Evolutionary conservation across 2,113 vertebrate species (phyloP), one percentile per base, ranked within the genome.

Genomic region (Ageneiosus marmoratus): DNA sequence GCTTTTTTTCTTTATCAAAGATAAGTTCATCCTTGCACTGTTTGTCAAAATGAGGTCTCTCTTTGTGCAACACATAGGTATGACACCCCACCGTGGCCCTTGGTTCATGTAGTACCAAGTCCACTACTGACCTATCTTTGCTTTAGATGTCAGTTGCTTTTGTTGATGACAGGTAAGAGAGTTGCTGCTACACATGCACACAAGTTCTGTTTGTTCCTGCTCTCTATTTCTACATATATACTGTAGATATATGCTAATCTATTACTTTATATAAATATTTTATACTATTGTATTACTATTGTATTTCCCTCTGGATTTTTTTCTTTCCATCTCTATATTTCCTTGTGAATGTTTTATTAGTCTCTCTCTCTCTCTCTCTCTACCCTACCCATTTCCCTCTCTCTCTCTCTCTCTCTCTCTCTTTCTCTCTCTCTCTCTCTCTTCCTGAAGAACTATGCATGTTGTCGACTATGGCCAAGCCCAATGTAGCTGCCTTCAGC

Each of bases 401-500:
- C 63, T 58, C 73, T 22, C 22, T 72, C 72, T 46, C 29, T 27
- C 65, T 60, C 37, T 12, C 20, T 9, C 16, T 15, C 20, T 16
- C 16, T 8, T 29, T 34, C 56, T 15, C 70, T 63, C 20, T 18
- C 63, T 58, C 73, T 22, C 22, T 72, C 72, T 46, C 29, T 27
- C 65, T 60, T 48, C 37, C 72, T 72, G 29, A 56, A 78, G 53
- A 51, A 74, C 77, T 56, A 37, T 46, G 72, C 76, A 63, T 74
- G 55, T 79, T 78, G 29, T 85, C 51, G 79, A 78, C 80, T 56
- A 62, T 69, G 48, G 24, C 60, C 83, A 83, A 82, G 80, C 44
- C 63, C 58, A 90, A 88, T 89, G 88, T 87, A 81, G 89, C 92
- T 90, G 90, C 83, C 86, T 92, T 92, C 92, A 92, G 91, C 92